These are phyloP conservation scores for Apis florea DNA, from an alignment of 1,140 invertebrate species.

Conservation along the genomic window DNA sequence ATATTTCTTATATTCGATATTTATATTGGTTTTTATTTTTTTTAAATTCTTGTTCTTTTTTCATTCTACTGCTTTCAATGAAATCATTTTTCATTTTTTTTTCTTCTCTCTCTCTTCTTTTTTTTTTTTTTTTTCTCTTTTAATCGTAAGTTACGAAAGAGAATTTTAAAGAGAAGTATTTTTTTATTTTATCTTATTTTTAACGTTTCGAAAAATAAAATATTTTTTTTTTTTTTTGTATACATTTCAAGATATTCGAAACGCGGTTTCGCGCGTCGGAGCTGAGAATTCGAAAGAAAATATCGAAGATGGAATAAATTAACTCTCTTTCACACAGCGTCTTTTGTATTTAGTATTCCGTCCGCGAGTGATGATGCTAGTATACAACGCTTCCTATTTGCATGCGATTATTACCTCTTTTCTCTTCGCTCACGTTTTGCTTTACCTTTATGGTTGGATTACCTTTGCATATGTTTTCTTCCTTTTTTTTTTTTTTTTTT, in stretches of 20 bases:
- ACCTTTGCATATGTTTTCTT: neutral
- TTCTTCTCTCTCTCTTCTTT: neutral
- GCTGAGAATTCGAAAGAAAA: too few relatives aligned
- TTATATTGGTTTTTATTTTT: too few relatives aligned
- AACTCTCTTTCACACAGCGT: neutral
- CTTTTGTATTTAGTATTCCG: neutral
- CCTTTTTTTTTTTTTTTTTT: too few relatives aligned
- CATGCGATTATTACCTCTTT: neutral
- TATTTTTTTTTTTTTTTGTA: too few relatives aligned
- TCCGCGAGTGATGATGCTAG: neutral
- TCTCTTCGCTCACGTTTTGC: too few relatives aligned
- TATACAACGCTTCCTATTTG: neutral
- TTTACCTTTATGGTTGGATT: neutral
- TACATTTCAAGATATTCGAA: too few relatives aligned
- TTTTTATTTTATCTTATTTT: too few relatives aligned
- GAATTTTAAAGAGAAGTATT: neutral
- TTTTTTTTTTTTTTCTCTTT: neutral
- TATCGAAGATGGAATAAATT: slow-evolving; percentile 6
- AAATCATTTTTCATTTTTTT: neutral
- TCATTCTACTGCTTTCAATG: too few relatives aligned
- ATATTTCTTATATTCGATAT: too few relatives aligned
- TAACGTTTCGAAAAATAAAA: too few relatives aligned
- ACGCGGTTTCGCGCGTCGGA: neutral
- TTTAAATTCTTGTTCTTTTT: too few relatives aligned
- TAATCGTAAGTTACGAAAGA: neutral